phyloP scores from a whole-genome alignment of 2,113 vertebrate genomes.

The Anguilla japonica region DNA sequence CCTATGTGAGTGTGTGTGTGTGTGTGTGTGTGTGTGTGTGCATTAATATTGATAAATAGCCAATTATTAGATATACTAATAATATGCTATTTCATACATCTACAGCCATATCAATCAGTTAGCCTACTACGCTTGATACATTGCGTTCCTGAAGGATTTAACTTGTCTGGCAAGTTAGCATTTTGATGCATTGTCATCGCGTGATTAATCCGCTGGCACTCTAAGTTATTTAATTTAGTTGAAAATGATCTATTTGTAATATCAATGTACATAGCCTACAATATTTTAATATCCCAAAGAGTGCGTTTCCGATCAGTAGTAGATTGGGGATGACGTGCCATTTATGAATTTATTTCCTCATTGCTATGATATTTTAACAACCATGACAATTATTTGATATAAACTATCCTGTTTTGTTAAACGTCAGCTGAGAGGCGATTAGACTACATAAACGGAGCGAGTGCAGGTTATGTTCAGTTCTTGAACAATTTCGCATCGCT shows the following conservation, averaged over 20 bases:
- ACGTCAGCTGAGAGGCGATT: background rate
- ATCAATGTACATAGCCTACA: too few species aligned
- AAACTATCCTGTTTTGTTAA: background rate
- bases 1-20: too few species aligned
- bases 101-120: too few species aligned
- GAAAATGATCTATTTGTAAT: background rate
- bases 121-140: too few species aligned
- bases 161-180: background rate
- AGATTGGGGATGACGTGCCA: background rate
- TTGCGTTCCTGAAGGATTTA: background rate
- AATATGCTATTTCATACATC: too few species aligned
- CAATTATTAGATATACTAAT: too few species aligned
- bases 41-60: too few species aligned
- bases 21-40: too few species aligned
- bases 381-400: background rate
- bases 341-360: too few species aligned
- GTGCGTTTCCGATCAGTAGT: background rate
- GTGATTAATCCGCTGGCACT: background rate
- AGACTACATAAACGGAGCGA: background rate
- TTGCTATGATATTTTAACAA: background rate
- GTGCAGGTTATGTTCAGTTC: constrained; percentile 13
- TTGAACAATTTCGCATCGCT: constrained; percentile 6
- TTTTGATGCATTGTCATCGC: background rate
- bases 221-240: background rate
- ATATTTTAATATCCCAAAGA: too few species aligned